phyloP scores from a whole-genome alignment of 2,888 invertebrate species.

The Xylophagus ater region DNA sequence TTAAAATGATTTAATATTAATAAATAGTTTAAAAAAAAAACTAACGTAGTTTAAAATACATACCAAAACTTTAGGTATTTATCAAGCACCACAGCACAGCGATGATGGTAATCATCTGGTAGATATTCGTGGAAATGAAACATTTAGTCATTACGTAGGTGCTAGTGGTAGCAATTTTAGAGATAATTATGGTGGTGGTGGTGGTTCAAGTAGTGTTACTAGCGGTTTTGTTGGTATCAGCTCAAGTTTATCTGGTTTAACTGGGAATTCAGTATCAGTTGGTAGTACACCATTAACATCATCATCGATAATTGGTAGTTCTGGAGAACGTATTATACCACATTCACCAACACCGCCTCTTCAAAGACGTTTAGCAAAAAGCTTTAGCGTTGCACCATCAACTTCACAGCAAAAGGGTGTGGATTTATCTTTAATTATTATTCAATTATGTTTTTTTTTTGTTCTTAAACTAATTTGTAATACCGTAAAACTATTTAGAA shows the following conservation, averaged over 20 bases:
- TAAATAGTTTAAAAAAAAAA: too few species aligned
- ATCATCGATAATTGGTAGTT: constrained; percentile 26
- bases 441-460: constrained; percentile 6
- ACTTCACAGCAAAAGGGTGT: constrained; percentile 40
- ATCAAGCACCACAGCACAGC: constrained; percentile 29
- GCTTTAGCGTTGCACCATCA: constrained; percentile 78
- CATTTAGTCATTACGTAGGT: constrained; percentile 12
- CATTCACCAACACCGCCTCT: constrained; percentile 73
- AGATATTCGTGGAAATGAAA: constrained; percentile 28
- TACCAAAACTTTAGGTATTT: too few species aligned
- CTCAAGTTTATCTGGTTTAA: constrained; percentile 4
- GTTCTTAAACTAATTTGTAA: too few species aligned
- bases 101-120: constrained; percentile 32
- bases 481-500: background rate
- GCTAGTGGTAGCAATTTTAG: constrained; percentile 17
- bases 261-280: constrained; percentile 23
- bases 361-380: constrained; percentile 80
- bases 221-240: constrained; percentile 18
- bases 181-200: constrained; percentile 14
- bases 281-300: constrained; percentile 9
- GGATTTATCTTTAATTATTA: constrained; percentile 16
- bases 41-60: too few species aligned
- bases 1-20: too few species aligned
- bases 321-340: constrained; percentile 41
- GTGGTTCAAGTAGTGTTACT: constrained; percentile 1